Evolutionary conservation across 2,888 invertebrate species (phyloP).

Genomic region (Beris morrisii): DNA sequence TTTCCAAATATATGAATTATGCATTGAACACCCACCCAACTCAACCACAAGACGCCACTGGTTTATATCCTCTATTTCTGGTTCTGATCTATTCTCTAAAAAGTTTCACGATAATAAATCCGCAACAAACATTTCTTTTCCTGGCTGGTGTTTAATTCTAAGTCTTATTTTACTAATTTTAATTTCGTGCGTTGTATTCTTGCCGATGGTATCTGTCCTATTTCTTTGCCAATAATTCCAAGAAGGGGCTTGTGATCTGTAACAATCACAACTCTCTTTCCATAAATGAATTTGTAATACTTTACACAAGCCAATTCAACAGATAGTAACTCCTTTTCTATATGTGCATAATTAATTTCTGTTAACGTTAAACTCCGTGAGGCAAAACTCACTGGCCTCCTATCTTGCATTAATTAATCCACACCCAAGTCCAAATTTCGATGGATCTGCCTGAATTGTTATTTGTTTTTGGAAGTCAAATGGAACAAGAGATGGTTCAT

Average conservation of each 20-base stretch:
- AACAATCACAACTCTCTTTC: constrained; percentile 28
- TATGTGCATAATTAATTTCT: no score
- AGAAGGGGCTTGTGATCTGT: constrained; percentile 39
- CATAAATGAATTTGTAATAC: constrained; percentile 40
- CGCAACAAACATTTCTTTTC: constrained; percentile 36
- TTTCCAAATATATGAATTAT: no score
- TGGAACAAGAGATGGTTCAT: no score
- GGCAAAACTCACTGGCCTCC: constrained; percentile 38
- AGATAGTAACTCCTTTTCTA: constrained; percentile 39
- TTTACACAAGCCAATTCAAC: constrained; percentile 39
- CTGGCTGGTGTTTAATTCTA: constrained; percentile 39
- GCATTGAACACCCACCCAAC: no score
- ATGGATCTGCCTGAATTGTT: no score
- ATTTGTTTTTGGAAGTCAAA: no score
- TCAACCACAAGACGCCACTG: no score
- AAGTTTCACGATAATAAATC: constrained; percentile 27
- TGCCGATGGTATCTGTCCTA: constrained; percentile 33
- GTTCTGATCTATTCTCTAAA: no score
- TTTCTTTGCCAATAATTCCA: constrained; percentile 35
- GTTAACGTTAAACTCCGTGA: constrained; percentile 35
- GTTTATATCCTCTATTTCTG: constrained; percentile 37
- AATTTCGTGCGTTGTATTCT: constrained; percentile 38
- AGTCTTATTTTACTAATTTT: constrained; percentile 38
- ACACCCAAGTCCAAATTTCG: no score
- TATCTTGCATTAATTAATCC: constrained; percentile 39